Base-by-base conservation (phyloP, 2,888 invertebrate species). In the Plebejus anna region DNA sequence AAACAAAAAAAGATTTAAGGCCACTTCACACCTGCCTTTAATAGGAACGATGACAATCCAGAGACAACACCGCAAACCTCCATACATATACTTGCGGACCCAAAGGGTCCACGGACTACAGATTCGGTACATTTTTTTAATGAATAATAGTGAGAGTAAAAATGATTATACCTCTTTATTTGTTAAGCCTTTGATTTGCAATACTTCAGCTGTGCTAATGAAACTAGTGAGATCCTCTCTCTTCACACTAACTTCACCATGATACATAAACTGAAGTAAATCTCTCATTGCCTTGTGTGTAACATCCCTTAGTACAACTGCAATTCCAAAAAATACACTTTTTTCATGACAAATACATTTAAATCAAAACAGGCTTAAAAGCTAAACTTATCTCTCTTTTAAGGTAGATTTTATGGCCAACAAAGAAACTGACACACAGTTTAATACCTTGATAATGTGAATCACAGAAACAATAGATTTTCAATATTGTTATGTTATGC, bases 261-360 rank as follows among this genome's bases (percentile, higher is more conserved):
- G 95, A 83, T 96, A 96, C 96, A 96, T 96, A 83, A 96, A 96
- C 83, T 96, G 96, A 78, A 96, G 89, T 84, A 96, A 95, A 85
- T 96, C 96, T 84, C 94, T 95, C 94, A 96, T 95, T 82, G 96
- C 96, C 82, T 95, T 95, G 85, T 96, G 95, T 77, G 95, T 95
- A 76, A 96, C 95, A 94, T 96, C 96, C 85, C 96, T 95, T 81
- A 96, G 87, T 77, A 96, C 96, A 82, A 96, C 96, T 94, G 87
- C n/a, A 91, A 91, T 66, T 13, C 11, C 32, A 66, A 36, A 61
- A 61, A 61, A 61, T 28, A 66, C 11, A 36, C 4, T 66, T 66
- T 61, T 28, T 0, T 1, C 3, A 61, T 22, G 7, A 28, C 4
- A 11, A 6, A 28, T 2, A 28, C 61, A 61, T 28, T 22, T 7